Base-by-base conservation (phyloP, 92 coral and sea anemone genomes). In the Palythoa caribaeorum region DNA sequence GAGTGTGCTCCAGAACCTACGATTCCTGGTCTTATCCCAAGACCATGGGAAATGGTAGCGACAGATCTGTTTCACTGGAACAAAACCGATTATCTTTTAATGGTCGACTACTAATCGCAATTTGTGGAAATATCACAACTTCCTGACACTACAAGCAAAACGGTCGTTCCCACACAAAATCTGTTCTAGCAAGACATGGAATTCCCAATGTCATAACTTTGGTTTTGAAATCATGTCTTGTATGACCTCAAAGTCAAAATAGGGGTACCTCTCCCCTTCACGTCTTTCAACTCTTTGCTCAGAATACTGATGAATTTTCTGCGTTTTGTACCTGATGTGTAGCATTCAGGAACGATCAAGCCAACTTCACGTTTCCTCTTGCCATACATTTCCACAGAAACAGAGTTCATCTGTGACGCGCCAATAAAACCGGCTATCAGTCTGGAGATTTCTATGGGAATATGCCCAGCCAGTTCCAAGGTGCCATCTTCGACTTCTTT, bases 371-470 rank as follows among this genome's bases (percentile, higher is more conserved):
- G 92, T 73, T 85, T 89, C 72, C 94, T 66, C 83, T 89, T 89
- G 48, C 92, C 90, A 63, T 88, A 85, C 81, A 92, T 86, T 86
- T 86, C 71, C 63, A 92, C 91, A 76, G 88, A 74, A 79, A 89
- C 90, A 83, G 83, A 85, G 84, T 90, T 92, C 87, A 69, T 48
- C 70, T 89, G 86, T 14, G 39, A 59, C 20, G 92, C 76, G 75
- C 89, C 87, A 76, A 60, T 63, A 85, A 92, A 92, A 84, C 90
- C 92, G 73, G 94, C 94, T 47, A 89, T 78, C 62, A 92, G 71
- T 89, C 92, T 84, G 71, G 94, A 92, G 75, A 89, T 76, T 55
- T 85, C 85, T 85, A 87, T 65, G 52, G 90, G 90, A 83, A 87
- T 77, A 87, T 65, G 90, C 50, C 89, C 83, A 51, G 40, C 71